These are phyloP conservation scores for Trichonephila inaurata DNA, from an alignment of 1,140 invertebrate species.

Conservation along the genomic window DNA sequence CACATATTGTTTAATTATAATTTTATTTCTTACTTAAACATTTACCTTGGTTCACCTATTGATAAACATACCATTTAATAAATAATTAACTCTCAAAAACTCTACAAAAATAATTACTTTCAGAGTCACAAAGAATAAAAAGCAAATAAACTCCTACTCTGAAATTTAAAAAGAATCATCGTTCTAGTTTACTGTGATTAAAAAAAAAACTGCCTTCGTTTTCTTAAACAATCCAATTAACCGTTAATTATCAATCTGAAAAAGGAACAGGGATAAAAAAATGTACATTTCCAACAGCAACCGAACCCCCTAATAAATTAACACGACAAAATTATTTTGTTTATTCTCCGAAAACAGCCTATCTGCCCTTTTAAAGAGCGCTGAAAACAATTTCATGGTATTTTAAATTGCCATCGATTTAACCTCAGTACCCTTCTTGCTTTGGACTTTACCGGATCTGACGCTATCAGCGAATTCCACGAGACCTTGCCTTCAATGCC, in stretches of 20 bases:
- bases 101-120: too few species aligned
- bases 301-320: background rate
- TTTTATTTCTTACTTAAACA: too few species aligned
- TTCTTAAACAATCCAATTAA: background rate
- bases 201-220: background rate
- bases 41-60: too few species aligned
- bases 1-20: too few species aligned
- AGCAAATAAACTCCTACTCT: too few species aligned
- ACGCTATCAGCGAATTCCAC: conserved; percentile 32
- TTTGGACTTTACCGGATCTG: background rate
- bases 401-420: conserved; percentile 27
- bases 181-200: too few species aligned
- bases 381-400: background rate
- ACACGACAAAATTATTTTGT: background rate
- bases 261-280: background rate
- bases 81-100: too few species aligned
- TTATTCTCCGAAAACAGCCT: background rate
- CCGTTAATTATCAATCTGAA: background rate
- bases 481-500: conserved; percentile 15
- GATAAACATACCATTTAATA: background rate
- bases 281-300: background rate
- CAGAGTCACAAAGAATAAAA: too few species aligned
- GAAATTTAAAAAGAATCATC: too few species aligned
- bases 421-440: background rate
- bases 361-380: background rate